Conservation (phyloP, 2,888 invertebrate species). For the Cheilosia variabilis region DNA sequence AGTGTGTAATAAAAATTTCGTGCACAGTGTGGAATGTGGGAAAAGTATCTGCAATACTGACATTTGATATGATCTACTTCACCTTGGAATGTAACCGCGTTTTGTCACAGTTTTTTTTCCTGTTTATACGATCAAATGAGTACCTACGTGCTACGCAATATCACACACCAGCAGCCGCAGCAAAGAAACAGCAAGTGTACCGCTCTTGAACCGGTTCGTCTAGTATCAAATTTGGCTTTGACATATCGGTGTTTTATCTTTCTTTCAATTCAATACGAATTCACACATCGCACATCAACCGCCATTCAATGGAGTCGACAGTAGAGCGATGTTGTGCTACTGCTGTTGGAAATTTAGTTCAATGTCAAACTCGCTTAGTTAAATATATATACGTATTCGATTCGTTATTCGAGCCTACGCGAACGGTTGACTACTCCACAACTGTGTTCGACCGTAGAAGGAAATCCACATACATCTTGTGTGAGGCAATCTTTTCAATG, state of each 20-base stretch:
- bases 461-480: constrained; percentile 57
- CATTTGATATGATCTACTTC: constrained; percentile 42
- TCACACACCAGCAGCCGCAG: constrained; percentile 22
- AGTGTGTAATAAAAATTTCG: neutral
- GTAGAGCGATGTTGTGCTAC: constrained; percentile 16
- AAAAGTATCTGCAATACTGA: constrained; percentile 35
- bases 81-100: constrained; percentile 64
- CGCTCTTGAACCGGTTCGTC: constrained; percentile 61
- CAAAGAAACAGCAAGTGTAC: constrained; percentile 54
- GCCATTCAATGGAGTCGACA: neutral
- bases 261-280: constrained; percentile 65
- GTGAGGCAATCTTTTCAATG: constrained; percentile 67
- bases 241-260: constrained; percentile 58
- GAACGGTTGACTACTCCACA: constrained; percentile 50
- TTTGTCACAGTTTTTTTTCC: constrained; percentile 29
- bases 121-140: constrained; percentile 32
- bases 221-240: constrained; percentile 63
- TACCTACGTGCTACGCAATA: constrained; percentile 57
- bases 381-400: constrained; percentile 30
- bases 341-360: constrained; percentile 70
- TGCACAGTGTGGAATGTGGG: constrained; percentile 30
- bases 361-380: constrained; percentile 70
- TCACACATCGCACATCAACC: constrained; percentile 46
- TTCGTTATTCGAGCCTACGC: constrained; percentile 66
- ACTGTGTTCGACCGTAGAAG: constrained; percentile 65